A percentile compares a stretch with the other conserved stretches of the same genome.
These are phyloP conservation scores for Drosophila santomea DNA, from an alignment of 1,140 invertebrate genomes.

Conservation along the genomic window DNA sequence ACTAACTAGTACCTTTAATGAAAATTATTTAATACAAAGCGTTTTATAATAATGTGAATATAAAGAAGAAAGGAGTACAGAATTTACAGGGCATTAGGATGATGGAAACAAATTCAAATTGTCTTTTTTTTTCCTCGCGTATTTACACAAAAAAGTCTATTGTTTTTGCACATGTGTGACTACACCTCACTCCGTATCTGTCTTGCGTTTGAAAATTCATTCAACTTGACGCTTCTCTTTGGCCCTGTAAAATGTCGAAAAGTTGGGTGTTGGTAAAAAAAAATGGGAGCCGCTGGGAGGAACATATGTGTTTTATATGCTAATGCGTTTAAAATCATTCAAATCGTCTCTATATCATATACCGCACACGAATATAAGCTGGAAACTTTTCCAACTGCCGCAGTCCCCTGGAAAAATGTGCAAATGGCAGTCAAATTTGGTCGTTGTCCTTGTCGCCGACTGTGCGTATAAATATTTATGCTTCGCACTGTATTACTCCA, in stretches of 20 bases:
- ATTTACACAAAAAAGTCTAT: background rate
- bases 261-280: constrained; percentile 7
- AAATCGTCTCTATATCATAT: constrained; percentile 45
- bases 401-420: constrained; percentile 24
- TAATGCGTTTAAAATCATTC: constrained; percentile 74
- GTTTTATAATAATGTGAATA: background rate
- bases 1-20: no score
- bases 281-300: background rate
- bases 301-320: constrained; percentile 56
- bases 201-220: constrained; percentile 48
- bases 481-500: constrained; percentile 30
- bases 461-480: constrained; percentile 68
- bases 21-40: background rate
- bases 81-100: background rate
- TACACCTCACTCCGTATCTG: constrained; percentile 5
- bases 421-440: constrained; percentile 48
- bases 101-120: background rate
- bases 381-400: constrained; percentile 22
- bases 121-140: background rate
- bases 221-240: constrained; percentile 16
- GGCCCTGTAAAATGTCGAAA: constrained; percentile 19
- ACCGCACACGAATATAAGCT: constrained; percentile 8
- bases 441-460: constrained; percentile 1
- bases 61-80: no score
- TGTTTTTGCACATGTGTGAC: background rate